Evolutionary conservation across 1,140 invertebrate species (phyloP).

Genomic region (Lepidostoma basale): DNA sequence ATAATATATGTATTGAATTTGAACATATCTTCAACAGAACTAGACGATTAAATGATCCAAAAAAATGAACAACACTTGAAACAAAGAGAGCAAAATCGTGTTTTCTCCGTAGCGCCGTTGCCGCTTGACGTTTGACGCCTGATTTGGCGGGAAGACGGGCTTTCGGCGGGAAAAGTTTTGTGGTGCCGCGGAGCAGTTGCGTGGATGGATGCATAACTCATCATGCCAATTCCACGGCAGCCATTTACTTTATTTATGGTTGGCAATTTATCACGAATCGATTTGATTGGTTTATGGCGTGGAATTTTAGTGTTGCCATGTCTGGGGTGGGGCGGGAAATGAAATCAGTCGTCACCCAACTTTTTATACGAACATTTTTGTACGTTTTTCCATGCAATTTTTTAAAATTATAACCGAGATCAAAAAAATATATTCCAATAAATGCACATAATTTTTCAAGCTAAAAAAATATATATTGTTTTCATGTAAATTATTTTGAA

Average conservation of each 20-base stretch:
- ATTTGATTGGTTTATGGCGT: constrained; percentile 60
- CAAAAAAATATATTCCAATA: too few relatives aligned
- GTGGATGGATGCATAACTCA: constrained; percentile 56
- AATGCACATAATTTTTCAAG: too few relatives aligned
- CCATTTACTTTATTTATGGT: constrained; percentile 60
- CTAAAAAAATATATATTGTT: too few relatives aligned
- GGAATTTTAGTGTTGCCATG: constrained; percentile 52
- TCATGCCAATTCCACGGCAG: constrained; percentile 58
- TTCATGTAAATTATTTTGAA: too few relatives aligned
- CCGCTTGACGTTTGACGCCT: constrained; percentile 24
- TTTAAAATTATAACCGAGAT: too few relatives aligned
- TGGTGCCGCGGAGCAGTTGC: constrained; percentile 50
- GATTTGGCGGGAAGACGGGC: constrained; percentile 17
- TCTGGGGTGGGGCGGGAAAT: constrained; percentile 43
- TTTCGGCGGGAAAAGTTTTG: constrained; percentile 35
- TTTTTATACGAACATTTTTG: too few relatives aligned
- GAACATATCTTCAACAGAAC: too few relatives aligned
- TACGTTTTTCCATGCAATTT: too few relatives aligned
- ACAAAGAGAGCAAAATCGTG: too few relatives aligned
- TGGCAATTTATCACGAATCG: constrained; percentile 56
- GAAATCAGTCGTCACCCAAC: constrained; percentile 42
- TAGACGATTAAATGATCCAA: too few relatives aligned
- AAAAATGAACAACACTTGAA: too few relatives aligned
- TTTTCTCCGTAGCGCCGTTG: not conserved
- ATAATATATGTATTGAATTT: too few relatives aligned